These are phyloP conservation scores for Glaucomys volans DNA, from an alignment of 2,113 vertebrate species.

Conservation along the genomic window DNA sequence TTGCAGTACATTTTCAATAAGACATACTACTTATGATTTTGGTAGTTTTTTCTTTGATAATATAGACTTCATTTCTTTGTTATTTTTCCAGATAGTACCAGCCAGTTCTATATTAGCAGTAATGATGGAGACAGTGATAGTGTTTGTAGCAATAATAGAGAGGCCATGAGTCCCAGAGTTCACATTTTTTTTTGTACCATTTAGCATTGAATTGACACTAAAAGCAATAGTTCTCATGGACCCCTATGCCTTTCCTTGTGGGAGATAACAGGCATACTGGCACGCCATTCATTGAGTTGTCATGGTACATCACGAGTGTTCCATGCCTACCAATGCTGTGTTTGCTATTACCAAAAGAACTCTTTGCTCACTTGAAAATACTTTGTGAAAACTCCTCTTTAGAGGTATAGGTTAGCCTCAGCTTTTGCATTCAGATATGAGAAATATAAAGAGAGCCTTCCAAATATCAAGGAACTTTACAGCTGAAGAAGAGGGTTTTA, in stretches of 20 bases:
- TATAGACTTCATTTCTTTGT: background rate
- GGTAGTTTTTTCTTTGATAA: too few species aligned
- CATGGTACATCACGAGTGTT: background rate
- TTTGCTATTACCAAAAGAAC: background rate
- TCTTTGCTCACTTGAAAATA: background rate
- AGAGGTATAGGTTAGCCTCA: background rate
- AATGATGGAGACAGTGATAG: fast-evolving
- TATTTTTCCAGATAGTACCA: background rate
- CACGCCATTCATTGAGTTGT: background rate
- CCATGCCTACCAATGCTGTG: background rate
- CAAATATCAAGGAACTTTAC: background rate
- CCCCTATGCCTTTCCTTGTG: background rate
- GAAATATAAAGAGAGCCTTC: background rate
- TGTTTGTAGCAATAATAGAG: background rate
- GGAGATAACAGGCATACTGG: too few species aligned
- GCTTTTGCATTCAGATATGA: background rate
- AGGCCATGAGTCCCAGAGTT: background rate
- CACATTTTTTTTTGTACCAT: background rate
- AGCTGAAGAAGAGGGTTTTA: background rate
- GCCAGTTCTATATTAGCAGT: background rate
- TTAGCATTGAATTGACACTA: background rate
- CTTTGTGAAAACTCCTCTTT: background rate
- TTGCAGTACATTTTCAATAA: background rate
- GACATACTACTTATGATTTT: background rate
- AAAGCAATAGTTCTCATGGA: background rate